A percentile compares a stretch with the other conserved stretches of the same genome.
phyloP scores from a whole-genome alignment of 2,113 vertebrate species.

The Tupaia chinensis region DNA sequence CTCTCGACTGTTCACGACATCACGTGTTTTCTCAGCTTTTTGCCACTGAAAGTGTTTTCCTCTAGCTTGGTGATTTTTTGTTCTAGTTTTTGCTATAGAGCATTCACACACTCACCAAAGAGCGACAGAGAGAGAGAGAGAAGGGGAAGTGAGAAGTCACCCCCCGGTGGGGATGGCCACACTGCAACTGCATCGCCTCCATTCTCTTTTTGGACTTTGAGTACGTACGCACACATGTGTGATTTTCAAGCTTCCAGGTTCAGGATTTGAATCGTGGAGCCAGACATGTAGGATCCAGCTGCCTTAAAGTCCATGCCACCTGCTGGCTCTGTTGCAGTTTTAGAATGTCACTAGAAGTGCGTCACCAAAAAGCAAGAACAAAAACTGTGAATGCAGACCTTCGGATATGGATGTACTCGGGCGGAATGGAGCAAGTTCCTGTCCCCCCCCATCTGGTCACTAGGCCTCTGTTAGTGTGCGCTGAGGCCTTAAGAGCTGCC shows the following conservation, averaged over 20 bases:
- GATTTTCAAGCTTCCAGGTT: too few relatives aligned
- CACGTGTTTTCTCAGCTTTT: neutral
- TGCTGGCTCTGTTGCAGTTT: neutral
- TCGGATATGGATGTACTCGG: rapidly evolving
- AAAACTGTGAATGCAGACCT: neutral
- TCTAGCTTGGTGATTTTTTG: neutral
- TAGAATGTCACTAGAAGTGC: neutral
- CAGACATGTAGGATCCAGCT: too few relatives aligned
- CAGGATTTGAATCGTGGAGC: too few relatives aligned
- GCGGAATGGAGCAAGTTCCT: neutral
- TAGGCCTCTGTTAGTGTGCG: rapidly evolving
- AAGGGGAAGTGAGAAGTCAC: too few relatives aligned
- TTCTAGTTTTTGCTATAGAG: too few relatives aligned
- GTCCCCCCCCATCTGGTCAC: neutral
- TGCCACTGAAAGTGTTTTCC: neutral
- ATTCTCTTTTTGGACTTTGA: too few relatives aligned
- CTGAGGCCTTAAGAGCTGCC: neutral
- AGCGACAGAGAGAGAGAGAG: too few relatives aligned
- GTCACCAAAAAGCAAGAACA: neutral
- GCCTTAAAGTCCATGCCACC: too few relatives aligned
- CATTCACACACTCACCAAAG: too few relatives aligned
- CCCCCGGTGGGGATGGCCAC: too few relatives aligned
- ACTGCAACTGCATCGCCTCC: too few relatives aligned
- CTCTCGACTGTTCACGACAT: neutral
- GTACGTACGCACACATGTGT: too few relatives aligned